These are phyloP conservation scores for Anthrax anthrax DNA, from an alignment of 2,888 invertebrate genomes.

Conservation along the genomic window DNA sequence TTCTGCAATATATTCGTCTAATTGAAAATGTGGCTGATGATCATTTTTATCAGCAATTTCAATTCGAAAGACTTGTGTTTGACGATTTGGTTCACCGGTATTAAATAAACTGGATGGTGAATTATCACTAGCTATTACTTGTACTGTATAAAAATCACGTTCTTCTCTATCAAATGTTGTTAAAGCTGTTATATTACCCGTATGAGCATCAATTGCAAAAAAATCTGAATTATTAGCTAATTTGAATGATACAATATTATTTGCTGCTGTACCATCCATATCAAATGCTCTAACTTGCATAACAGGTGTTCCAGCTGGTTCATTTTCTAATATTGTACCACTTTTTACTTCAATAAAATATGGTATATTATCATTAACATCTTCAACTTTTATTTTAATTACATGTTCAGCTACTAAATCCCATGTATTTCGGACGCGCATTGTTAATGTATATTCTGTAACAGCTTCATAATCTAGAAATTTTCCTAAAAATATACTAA, in stretches of 20 bases:
- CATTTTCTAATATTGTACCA: constrained; percentile 76
- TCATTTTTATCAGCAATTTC: constrained; percentile 94
- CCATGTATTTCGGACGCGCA: constrained; percentile 68
- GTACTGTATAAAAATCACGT: constrained; percentile 72
- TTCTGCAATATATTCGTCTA: constrained; percentile 55
- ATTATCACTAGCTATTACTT: constrained; percentile 81
- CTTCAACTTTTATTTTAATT: constrained; percentile 62
- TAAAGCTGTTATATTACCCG: constrained; percentile 76
- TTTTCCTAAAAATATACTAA: constrained; percentile 60
- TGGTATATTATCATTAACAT: constrained; percentile 84
- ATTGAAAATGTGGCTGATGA: constrained; percentile 80
- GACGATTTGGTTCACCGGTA: constrained; percentile 54
- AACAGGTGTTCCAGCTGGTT: constrained; percentile 65
- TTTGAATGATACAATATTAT: constrained; percentile 71
- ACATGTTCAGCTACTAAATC: constrained; percentile 65
- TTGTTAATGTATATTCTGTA: constrained; percentile 67
- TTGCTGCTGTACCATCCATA: constrained; percentile 65
- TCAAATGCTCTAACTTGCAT: constrained; percentile 79
- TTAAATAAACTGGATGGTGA: constrained; percentile 62
- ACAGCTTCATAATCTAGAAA: constrained; percentile 73
- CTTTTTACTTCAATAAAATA: constrained; percentile 68
- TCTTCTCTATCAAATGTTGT: constrained; percentile 76
- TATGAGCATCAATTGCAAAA: constrained; percentile 72
- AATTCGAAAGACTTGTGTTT: constrained; percentile 72
- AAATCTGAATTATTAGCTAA: constrained; percentile 50